Evolutionary conservation across 2,797 vertebrate genomes (phyloP).

Genomic region (Sebastes dallii): DNA sequence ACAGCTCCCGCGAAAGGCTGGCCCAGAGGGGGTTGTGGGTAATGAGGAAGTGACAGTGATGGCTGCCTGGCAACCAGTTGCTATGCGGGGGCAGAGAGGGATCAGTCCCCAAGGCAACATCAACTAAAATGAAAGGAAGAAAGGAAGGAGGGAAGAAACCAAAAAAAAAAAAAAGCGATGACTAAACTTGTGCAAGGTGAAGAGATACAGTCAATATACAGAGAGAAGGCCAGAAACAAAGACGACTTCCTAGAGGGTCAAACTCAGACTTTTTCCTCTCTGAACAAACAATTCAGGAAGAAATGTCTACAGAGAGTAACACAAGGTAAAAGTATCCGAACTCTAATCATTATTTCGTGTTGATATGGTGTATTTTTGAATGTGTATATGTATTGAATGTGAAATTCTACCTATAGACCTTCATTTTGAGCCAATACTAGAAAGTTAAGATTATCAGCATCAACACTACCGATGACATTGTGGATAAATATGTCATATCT

Average conservation of each 20-base stretch:
- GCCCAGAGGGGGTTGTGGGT: slow-evolving; percentile 78
- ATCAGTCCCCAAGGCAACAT: slow-evolving; percentile 75
- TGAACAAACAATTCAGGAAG: slow-evolving; percentile 1
- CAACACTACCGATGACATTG: not conserved
- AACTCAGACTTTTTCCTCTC: not conserved
- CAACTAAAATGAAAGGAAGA: slow-evolving; percentile 71
- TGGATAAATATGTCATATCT: not conserved
- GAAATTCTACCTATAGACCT: not conserved
- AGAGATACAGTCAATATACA: slow-evolving; percentile 35
- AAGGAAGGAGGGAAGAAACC: slow-evolving; percentile 30
- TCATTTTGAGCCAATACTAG: not conserved
- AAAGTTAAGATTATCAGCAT: not conserved
- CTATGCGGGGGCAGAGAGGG: slow-evolving; percentile 70
- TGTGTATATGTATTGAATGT: not conserved
- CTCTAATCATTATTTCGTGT: not conserved
- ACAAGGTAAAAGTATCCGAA: not conserved
- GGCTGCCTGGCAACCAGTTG: slow-evolving; percentile 78
- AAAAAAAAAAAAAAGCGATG: slow-evolving; percentile 16
- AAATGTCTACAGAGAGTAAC: not conserved
- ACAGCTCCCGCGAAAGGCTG: slow-evolving; percentile 57
- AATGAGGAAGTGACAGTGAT: slow-evolving; percentile 86
- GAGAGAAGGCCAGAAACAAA: slow-evolving; percentile 28
- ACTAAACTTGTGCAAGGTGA: slow-evolving; percentile 62
- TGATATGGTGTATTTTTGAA: not conserved
- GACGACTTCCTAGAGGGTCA: not conserved